A percentile compares a stretch with the other conserved stretches of the same genome.
Conservation (phyloP, 2,888 invertebrate genomes). For the Penaeus monodon region DNA sequence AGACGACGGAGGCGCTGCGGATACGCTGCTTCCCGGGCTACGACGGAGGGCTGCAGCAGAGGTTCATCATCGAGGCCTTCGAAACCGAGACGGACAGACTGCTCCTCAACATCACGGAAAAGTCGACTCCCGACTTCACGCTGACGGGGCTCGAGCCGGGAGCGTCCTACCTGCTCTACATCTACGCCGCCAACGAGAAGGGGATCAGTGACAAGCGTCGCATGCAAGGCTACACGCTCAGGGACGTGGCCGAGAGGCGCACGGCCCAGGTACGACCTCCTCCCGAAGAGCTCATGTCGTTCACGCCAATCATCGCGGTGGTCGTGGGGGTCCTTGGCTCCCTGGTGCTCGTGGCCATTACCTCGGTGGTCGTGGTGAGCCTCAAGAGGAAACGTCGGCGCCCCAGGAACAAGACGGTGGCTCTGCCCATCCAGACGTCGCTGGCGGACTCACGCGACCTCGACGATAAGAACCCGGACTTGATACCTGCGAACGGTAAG, state of each 20-base stretch:
- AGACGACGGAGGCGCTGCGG: conserved; percentile 54
- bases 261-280: conserved; percentile 60
- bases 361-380: conserved; percentile 66
- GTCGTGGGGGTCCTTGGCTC: conserved; percentile 67
- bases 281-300: conserved; percentile 59
- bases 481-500: conserved; percentile 80
- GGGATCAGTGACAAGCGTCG: conserved; percentile 54
- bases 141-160: conserved; percentile 60
- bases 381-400: conserved; percentile 52
- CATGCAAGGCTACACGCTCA: conserved; percentile 53
- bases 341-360: conserved; percentile 66
- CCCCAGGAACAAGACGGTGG: conserved; percentile 45
- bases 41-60: conserved; percentile 62
- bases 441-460: conserved; percentile 70
- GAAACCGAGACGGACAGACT: conserved; percentile 46
- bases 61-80: conserved; percentile 56
- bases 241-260: conserved; percentile 58
- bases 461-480: conserved; percentile 89
- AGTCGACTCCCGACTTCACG: conserved; percentile 50
- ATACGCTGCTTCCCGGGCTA: conserved; percentile 58
- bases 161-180: conserved; percentile 46
- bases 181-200: conserved; percentile 56
- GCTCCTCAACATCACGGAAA: conserved; percentile 56
- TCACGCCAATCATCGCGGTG: conserved; percentile 67
- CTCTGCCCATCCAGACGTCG: conserved; percentile 47